Percentiles rank a stretch among this genome's conserved stretches.
Evolutionary conservation across 2,797 vertebrate genomes (phyloP).

Genomic region (Pseudomugil tenellus): DNA sequence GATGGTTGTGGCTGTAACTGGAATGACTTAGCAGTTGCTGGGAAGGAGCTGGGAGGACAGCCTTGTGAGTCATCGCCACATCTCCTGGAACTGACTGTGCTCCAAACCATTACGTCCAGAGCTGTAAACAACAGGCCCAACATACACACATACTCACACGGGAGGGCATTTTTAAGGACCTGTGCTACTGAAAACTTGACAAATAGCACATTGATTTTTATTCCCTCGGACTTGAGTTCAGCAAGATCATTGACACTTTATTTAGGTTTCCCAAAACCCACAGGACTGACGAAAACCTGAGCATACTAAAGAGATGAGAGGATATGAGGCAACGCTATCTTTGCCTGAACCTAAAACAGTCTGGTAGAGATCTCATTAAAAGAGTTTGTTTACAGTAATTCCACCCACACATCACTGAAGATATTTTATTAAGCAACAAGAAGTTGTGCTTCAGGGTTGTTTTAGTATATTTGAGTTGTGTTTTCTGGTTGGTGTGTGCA

Average conservation of each 20-base stretch:
- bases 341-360: slow-evolving; percentile 60
- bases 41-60: slow-evolving; percentile 83
- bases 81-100: slow-evolving; percentile 81
- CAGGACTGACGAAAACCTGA: slow-evolving; percentile 67
- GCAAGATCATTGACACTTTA: slow-evolving; percentile 64
- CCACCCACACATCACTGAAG: slow-evolving; percentile 68
- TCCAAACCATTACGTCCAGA: slow-evolving; percentile 69
- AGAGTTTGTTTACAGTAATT: slow-evolving; percentile 71
- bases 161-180: slow-evolving; percentile 19
- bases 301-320: slow-evolving; percentile 67
- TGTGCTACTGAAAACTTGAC: slow-evolving; percentile 47
- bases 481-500: slow-evolving; percentile 53
- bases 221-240: slow-evolving; percentile 57
- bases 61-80: slow-evolving; percentile 83
- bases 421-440: slow-evolving; percentile 69
- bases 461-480: slow-evolving; percentile 61
- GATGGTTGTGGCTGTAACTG: slow-evolving; percentile 73
- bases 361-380: slow-evolving; percentile 70
- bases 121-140: slow-evolving; percentile 60
- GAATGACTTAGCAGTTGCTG: slow-evolving; percentile 82
- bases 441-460: slow-evolving; percentile 50
- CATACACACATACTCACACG: slow-evolving; percentile 12
- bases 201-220: slow-evolving; percentile 64
- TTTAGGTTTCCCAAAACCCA: slow-evolving; percentile 60
- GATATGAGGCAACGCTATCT: slow-evolving; percentile 59